Conservation (phyloP, 2,888 invertebrate species). For the Dorcus parallelipipedus region DNA sequence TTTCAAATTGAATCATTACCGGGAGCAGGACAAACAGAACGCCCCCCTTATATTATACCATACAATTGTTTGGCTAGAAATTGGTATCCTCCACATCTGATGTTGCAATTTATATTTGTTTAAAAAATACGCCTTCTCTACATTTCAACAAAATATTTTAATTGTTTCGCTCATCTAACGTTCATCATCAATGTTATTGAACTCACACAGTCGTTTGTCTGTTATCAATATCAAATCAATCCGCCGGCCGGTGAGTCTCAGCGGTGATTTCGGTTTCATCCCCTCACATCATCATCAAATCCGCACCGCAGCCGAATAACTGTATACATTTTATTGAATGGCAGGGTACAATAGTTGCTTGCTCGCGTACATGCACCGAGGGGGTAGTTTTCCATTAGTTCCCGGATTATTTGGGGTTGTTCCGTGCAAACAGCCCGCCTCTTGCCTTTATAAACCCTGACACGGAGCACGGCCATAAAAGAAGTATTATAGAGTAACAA, state of each 20-base stretch:
- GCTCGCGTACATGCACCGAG: conserved; percentile 1
- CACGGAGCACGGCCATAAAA: conserved; percentile 28
- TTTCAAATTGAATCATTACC: conserved; percentile 52
- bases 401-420: conserved; percentile 41
- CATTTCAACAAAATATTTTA: too few species aligned
- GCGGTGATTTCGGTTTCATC: background rate
- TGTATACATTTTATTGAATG: too few species aligned
- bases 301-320: background rate
- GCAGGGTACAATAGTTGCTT: too few species aligned
- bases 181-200: too few species aligned
- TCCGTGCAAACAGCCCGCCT: conserved; percentile 42
- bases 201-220: too few species aligned
- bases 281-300: background rate
- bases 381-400: conserved; percentile 40
- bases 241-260: too few species aligned
- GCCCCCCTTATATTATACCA: conserved; percentile 42
- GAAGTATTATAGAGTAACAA: conserved; percentile 32
- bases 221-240: too few species aligned
- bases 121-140: too few species aligned
- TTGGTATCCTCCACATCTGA: too few species aligned
- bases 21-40: conserved; percentile 47
- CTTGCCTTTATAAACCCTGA: conserved; percentile 32
- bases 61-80: background rate
- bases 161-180: too few species aligned
- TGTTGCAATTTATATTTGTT: too few species aligned